These are phyloP conservation scores for Calcarius ornatus DNA, from an alignment of 2,113 vertebrate genomes.

Conservation along the genomic window DNA sequence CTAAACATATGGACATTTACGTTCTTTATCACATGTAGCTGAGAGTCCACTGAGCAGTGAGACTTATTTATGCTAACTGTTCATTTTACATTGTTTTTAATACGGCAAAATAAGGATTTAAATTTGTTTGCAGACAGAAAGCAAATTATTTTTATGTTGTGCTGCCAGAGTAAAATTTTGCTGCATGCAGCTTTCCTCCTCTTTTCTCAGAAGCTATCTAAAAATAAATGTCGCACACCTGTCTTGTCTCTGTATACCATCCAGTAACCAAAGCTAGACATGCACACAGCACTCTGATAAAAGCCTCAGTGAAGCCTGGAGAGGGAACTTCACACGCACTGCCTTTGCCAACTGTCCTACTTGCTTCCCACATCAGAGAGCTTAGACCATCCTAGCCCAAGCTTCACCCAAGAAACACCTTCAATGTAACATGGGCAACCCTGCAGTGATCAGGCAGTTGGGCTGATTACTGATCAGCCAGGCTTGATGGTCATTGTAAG, in stretches of 20 bases:
- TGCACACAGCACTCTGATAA: neutral
- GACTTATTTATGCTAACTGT: constrained; percentile 46
- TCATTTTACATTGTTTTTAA: constrained; percentile 58
- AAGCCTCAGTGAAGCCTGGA: neutral
- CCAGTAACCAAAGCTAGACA: neutral
- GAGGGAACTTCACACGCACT: neutral
- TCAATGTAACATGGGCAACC: neutral
- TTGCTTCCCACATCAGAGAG: neutral
- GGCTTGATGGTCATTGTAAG: neutral
- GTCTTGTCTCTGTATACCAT: neutral
- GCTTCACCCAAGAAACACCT: neutral
- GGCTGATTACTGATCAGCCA: no score
- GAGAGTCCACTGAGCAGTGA: constrained; percentile 43
- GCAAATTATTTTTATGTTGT: constrained; percentile 48
- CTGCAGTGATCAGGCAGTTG: neutral
- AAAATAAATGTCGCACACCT: constrained; percentile 55
- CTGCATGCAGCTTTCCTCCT: constrained; percentile 13
- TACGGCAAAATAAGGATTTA: constrained; percentile 27
- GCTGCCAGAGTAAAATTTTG: constrained; percentile 44
- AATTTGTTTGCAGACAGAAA: constrained; percentile 61
- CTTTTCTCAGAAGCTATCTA: constrained; percentile 38
- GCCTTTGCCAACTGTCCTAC: neutral
- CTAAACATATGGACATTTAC: constrained; percentile 52
- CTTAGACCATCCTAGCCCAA: neutral
- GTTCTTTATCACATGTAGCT: constrained; percentile 28